These are phyloP conservation scores for Copidosoma floridanum DNA, from an alignment of 1,140 invertebrate species.

Conservation along the genomic window DNA sequence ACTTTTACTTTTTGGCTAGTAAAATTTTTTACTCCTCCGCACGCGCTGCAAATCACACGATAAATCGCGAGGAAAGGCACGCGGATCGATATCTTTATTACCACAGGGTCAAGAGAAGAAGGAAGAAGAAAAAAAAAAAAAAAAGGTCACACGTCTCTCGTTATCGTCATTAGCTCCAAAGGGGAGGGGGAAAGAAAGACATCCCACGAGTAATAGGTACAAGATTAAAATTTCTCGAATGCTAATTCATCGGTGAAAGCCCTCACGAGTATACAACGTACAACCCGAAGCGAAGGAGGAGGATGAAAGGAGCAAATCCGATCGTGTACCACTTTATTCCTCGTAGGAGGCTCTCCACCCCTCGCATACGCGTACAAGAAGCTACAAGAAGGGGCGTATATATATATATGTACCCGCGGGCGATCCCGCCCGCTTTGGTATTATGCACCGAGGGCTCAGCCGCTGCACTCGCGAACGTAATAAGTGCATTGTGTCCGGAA, in stretches of 20 bases:
- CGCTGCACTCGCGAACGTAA: conserved; percentile 31
- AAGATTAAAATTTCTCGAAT: neutral
- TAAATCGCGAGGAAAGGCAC: neutral
- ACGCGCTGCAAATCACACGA: neutral
- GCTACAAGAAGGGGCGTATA: too few relatives aligned
- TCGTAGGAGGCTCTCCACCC: too few relatives aligned
- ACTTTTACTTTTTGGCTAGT: too few relatives aligned
- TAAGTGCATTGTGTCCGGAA: conserved; percentile 38
- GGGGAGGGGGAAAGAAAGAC: neutral
- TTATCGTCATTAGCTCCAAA: too few relatives aligned
- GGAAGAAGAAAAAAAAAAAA: too few relatives aligned
- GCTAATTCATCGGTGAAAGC: neutral
- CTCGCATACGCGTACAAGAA: too few relatives aligned
- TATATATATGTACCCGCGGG: neutral
- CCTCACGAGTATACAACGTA: neutral
- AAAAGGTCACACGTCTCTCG: too few relatives aligned
- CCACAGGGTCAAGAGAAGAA: too few relatives aligned
- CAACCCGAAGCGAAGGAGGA: neutral
- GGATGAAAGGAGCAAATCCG: too few relatives aligned
- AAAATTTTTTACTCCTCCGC: neutral
- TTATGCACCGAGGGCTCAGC: too few relatives aligned
- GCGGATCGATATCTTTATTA: neutral
- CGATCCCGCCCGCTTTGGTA: neutral
- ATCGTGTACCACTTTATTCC: conserved; percentile 5
- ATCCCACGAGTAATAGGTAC: neutral